Conservation (phyloP, 2,888 invertebrate genomes). For the Adela reaumurella region DNA sequence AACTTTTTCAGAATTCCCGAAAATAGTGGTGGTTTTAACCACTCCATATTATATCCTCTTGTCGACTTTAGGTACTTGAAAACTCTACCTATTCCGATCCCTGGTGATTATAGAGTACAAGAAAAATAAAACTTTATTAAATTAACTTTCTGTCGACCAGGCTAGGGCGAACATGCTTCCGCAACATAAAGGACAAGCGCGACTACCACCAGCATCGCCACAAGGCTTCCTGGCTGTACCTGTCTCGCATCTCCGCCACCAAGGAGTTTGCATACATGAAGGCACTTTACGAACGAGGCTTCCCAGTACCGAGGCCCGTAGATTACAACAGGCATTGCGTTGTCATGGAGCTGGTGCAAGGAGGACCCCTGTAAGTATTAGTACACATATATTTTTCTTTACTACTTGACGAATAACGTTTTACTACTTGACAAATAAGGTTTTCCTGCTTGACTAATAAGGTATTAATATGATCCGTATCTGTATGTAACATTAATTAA, state of each 20-base stretch:
- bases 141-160: conserved; percentile 29
- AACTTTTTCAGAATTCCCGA: no score
- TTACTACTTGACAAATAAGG: no score
- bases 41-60: no score
- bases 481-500: no score
- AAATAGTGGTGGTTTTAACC: no score
- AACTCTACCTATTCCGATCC: no score
- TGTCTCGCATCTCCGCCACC: conserved; percentile 93
- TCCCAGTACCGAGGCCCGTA: conserved; percentile 93
- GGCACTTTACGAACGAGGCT: conserved; percentile 82
- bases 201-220: conserved; percentile 94
- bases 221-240: conserved; percentile 90
- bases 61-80: no score
- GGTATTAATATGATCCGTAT: no score
- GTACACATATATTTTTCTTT: no score
- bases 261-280: conserved; percentile 98
- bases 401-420: no score
- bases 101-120: no score
- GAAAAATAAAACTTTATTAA: neutral
- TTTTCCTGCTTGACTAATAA: no score
- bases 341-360: conserved; percentile 89
- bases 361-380: conserved; percentile 73
- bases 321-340: conserved; percentile 95
- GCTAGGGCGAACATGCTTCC: conserved; percentile 92
- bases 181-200: conserved; percentile 91